A percentile compares a stretch with the other conserved stretches of the same genome.
Conservation (phyloP, 2,797 vertebrate genomes). For the Gila robusta region DNA sequence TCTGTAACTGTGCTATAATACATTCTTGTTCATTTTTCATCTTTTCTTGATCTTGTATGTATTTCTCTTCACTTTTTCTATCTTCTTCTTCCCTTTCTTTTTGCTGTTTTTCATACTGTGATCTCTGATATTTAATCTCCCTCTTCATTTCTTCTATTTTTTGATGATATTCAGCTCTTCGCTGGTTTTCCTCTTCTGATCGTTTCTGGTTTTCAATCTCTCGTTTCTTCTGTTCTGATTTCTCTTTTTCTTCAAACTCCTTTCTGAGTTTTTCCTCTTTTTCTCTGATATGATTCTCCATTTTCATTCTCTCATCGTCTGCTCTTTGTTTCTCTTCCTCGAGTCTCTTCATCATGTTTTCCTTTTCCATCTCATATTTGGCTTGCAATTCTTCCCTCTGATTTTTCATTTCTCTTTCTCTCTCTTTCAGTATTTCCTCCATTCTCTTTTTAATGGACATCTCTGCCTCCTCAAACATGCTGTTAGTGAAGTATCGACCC, state of each 20-base stretch:
- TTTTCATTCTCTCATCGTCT: not conserved
- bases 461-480: conserved; percentile 14
- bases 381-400: not conserved
- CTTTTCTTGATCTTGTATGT: not conserved
- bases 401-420: not conserved
- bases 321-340: not conserved
- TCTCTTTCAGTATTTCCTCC: not conserved
- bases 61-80: conserved; percentile 5
- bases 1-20: too few species aligned
- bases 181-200: not conserved
- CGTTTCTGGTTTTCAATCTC: not conserved
- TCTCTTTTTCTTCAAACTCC: not conserved
- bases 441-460: not conserved
- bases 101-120: not conserved
- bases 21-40: too few species aligned
- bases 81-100: conserved; percentile 5
- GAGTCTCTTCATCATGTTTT: not conserved
- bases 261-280: not conserved
- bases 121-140: conserved; percentile 1
- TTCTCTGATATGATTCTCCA: not conserved
- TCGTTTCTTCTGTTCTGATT: not conserved
- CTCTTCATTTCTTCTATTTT: not conserved
- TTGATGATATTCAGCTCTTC: accelerated
- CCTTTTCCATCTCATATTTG: not conserved
- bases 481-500: not conserved